These are phyloP conservation scores for Blastobasis lacticolella DNA, from an alignment of 2,888 invertebrate genomes.

Conservation along the genomic window DNA sequence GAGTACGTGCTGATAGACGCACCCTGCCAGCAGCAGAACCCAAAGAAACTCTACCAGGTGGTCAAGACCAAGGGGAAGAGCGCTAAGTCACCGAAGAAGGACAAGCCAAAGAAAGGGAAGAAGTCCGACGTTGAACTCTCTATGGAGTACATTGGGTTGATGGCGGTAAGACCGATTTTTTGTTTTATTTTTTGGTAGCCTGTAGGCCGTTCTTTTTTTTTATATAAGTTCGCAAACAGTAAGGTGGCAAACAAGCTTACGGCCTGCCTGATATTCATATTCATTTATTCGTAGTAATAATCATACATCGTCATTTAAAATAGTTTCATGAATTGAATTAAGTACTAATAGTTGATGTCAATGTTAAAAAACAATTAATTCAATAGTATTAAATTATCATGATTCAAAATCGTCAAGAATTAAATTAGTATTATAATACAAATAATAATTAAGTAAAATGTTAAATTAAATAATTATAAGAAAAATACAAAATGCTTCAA, in stretches of 20 bases:
- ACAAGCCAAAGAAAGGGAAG: slow-evolving; percentile 28
- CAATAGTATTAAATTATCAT: no score
- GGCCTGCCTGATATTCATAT: no score
- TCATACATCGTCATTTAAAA: no score
- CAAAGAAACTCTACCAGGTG: slow-evolving; percentile 38
- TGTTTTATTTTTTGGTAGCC: not conserved
- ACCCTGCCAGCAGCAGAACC: slow-evolving; percentile 44
- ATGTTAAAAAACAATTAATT: no score
- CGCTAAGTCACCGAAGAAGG: slow-evolving; percentile 35
- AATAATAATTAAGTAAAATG: no score
- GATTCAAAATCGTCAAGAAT: no score
- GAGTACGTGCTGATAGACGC: slow-evolving; percentile 45
- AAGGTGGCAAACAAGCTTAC: no score
- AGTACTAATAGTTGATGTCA: no score
- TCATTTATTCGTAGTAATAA: no score
- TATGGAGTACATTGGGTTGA: slow-evolving; percentile 41
- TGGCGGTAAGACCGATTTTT: slow-evolving; percentile 33
- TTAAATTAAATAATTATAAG: no score
- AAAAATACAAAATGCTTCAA: not conserved
- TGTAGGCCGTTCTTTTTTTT: not conserved
- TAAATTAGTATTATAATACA: no score
- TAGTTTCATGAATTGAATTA: no score
- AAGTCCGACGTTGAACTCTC: slow-evolving; percentile 37
- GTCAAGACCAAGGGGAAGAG: slow-evolving; percentile 38
- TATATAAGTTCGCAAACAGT: not conserved